Evolutionary conservation across 2,797 vertebrate species (phyloP), one percentile per base, ranked within the genome.

Genomic region (Crocidura indochinensis): DNA sequence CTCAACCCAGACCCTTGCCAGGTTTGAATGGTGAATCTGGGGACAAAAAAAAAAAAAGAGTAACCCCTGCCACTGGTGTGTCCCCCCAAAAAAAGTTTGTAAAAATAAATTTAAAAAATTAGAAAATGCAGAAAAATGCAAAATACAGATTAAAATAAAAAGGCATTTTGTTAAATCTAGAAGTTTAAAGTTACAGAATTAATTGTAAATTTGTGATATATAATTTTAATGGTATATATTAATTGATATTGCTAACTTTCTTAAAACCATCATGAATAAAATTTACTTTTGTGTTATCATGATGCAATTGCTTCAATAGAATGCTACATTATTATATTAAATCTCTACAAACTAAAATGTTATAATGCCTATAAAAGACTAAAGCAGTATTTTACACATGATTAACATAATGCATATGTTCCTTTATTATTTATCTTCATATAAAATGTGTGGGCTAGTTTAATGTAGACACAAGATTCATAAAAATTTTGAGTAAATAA

Each of bases 321-420:
- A 73, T 80, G 73, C 2, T 62, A 62, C 8, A n/a, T 84, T 46
- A 47, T 29, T 73, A 53, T 73, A 79, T 60, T 87, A 83, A 68
- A 3, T 62, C 1, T 53, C 20, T 31, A 31, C 12, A 75, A 8
- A n/a, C 44, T 75, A 62, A 46, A 73, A 49, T 81, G 46, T 10
- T 44, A 26, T n/a, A 19, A 31, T 9, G 47, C 4, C 22, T 68
- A 3, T 22, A 46, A 80, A 69, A n/a, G 5, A 12, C 29, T 83
- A 71, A 65, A 56, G 26, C 10, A n/a, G 5, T 49, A 4, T 5
- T 20, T 79, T 60, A 10, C 5, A 72, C 4, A 11, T 9, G 24
- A 1, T 46, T 60, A 84, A 26, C 8, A 31, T 19, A 77, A 10
- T 74, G 14, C 27, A 44, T 2, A 17, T 77, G 22, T 22, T 76